Base-by-base conservation (phyloP, 2,113 vertebrate genomes). In the Macquaria ambigua region DNA sequence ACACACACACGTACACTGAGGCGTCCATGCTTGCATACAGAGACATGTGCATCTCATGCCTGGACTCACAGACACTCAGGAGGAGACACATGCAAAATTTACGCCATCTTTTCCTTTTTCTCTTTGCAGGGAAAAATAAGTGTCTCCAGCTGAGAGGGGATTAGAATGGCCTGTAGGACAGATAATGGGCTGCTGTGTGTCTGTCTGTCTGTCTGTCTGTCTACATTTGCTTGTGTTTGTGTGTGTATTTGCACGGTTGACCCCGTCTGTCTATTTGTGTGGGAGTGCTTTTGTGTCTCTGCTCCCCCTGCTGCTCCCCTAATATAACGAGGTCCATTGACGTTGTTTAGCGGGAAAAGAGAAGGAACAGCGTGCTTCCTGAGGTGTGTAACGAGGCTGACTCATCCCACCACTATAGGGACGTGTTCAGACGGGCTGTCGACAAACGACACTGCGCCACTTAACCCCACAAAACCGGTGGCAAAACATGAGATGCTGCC, bases 371-470 rank as follows among this genome's bases (percentile, higher is more conserved):
- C 46, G 31, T 83, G 90, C 83, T 90, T 82, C 89, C 84, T 71
- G 88, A 91, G 90, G 83, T 88, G 91, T 90, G 89, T 88, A 89
- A 94, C 79, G 74, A 93, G 90, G 90, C 90, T 94, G 94, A 95
- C 83, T 95, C 94, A 95, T 91, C 92, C 89, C 81, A 41, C 41
- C 87, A 71, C 71, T 63, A 84, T 84, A 84, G 79, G 77, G 85
- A 89, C 63, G 41, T 68, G 55, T 89, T 87, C 81, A 89, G 81
- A 74, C 2, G 1, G 74, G 62, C 63, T 77, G 69, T 77, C 34
- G 61, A 79, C 78, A 89, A 80, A 89, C 9, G 50, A 64, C 71
- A 66, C 34, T n/a, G 72, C 2, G 28, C 74, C 41, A 61, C 67
- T 92, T 86, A 87, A 90, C 84, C 89, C 74, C 63, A 77, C 11